Conservation (phyloP, 2,888 invertebrate species). For the Macaria notata region DNA sequence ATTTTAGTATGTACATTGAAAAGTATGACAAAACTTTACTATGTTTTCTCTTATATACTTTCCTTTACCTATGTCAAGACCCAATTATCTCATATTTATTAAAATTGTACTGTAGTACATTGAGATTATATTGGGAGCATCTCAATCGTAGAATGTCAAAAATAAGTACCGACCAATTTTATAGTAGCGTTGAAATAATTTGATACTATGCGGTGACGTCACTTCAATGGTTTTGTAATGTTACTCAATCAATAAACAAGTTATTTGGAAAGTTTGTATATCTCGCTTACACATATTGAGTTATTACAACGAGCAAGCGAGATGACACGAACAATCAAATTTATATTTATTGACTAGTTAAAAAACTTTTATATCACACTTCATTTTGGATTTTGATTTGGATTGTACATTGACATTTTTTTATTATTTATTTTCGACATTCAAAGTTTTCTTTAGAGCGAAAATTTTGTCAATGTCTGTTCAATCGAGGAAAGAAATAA, state of each 20-base stretch:
- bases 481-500: constrained; percentile 52
- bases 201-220: constrained; percentile 39
- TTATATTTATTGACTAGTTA: too few species aligned
- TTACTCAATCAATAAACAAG: too few species aligned
- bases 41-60: too few species aligned
- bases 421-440: constrained; percentile 47
- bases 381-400: constrained; percentile 12
- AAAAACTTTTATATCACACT: constrained; percentile 25
- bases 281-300: too few species aligned
- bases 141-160: constrained; percentile 11
- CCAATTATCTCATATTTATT: neutral
- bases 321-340: too few species aligned
- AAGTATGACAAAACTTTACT: too few species aligned
- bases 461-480: constrained; percentile 72
- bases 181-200: constrained; percentile 33
- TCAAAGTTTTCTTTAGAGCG: constrained; percentile 65
- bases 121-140: constrained; percentile 1
- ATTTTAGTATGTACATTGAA: too few species aligned
- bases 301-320: too few species aligned
- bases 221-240: too few species aligned
- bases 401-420: constrained; percentile 15
- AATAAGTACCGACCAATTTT: constrained; percentile 42
- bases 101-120: constrained; percentile 1
- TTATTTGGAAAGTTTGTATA: too few species aligned
- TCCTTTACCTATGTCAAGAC: constrained; percentile 4